phyloP scores from a whole-genome alignment of 2,113 vertebrate species.

The Malurus elegans region DNA sequence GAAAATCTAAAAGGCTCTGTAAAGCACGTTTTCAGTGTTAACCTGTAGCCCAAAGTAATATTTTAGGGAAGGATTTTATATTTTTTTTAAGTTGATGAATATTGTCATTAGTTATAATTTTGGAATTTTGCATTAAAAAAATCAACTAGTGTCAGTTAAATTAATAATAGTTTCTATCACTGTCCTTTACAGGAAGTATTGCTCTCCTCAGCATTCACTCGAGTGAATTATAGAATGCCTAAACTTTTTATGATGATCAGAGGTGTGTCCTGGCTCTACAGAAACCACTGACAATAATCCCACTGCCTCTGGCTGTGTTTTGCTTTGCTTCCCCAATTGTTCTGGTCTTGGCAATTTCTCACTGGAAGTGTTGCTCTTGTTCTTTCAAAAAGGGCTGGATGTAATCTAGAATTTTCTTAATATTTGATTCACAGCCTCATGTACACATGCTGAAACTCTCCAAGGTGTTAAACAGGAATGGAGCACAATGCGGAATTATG shows the following conservation, averaged over 20 bases:
- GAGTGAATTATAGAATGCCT: not conserved
- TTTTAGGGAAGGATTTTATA: not conserved
- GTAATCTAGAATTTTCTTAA: not conserved
- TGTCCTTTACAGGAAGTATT: not conserved
- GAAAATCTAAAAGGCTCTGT: not conserved
- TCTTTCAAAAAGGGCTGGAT: not conserved
- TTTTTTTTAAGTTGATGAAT: not conserved
- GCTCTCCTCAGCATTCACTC: not conserved
- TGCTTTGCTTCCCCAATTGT: not conserved
- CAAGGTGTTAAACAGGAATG: not conserved
- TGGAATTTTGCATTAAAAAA: not conserved
- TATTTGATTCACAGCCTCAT: not conserved
- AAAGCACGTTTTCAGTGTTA: not conserved
- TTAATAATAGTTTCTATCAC: not conserved
- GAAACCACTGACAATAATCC: not conserved
- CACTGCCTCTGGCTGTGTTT: not conserved
- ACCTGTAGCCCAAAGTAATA: not conserved
- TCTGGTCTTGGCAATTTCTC: not conserved
- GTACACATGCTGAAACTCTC: not conserved
- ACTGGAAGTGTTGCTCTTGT: not conserved
- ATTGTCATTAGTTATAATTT: not conserved
- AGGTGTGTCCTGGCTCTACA: not conserved
- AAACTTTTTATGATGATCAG: not conserved
- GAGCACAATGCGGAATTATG: not conserved
- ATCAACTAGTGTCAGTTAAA: not conserved